Conservation (phyloP, 2,797 vertebrate species). For the Rhinogobio ventralis region DNA sequence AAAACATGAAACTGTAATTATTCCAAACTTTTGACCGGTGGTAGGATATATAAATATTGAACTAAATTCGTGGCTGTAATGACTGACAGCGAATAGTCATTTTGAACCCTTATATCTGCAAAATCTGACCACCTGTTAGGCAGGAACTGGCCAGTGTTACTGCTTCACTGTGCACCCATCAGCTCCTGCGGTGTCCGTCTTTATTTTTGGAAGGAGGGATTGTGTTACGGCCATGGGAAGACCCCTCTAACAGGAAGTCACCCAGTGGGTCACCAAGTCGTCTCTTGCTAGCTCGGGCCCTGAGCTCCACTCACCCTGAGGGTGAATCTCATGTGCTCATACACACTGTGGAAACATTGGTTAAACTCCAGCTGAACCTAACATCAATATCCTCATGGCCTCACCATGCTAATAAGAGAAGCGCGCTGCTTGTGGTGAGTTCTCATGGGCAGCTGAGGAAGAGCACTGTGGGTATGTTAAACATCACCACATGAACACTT, state of each 20-base stretch:
- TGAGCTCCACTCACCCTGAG: constrained; percentile 38
- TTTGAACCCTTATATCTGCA: constrained; percentile 1
- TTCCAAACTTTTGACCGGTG: neutral
- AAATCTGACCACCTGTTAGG: constrained; percentile 62
- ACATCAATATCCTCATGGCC: constrained; percentile 49
- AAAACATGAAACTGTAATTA: neutral
- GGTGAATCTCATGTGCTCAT: constrained; percentile 35
- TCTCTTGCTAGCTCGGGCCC: constrained; percentile 34
- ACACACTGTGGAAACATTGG: constrained; percentile 34
- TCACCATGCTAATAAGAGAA: constrained; percentile 44
- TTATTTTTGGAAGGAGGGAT: constrained; percentile 78
- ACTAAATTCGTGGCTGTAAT: neutral
- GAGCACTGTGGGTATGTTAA: constrained; percentile 48
- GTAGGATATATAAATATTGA: neutral
- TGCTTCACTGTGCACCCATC: constrained; percentile 62
- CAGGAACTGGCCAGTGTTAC: constrained; percentile 70
- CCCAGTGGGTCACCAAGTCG: constrained; percentile 68
- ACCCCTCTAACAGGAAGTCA: constrained; percentile 79
- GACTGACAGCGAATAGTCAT: constrained; percentile 37
- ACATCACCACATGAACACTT: constrained; percentile 50
- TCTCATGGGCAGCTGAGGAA: constrained; percentile 38
- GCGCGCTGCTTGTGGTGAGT: constrained; percentile 39
- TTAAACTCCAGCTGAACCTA: constrained; percentile 57
- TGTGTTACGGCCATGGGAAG: constrained; percentile 70
- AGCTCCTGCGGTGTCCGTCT: constrained; percentile 68